These are phyloP conservation scores for Lytechinus pictus DNA, from an alignment of 35 echinoderm and acorn worm genomes.

Conservation along the genomic window DNA sequence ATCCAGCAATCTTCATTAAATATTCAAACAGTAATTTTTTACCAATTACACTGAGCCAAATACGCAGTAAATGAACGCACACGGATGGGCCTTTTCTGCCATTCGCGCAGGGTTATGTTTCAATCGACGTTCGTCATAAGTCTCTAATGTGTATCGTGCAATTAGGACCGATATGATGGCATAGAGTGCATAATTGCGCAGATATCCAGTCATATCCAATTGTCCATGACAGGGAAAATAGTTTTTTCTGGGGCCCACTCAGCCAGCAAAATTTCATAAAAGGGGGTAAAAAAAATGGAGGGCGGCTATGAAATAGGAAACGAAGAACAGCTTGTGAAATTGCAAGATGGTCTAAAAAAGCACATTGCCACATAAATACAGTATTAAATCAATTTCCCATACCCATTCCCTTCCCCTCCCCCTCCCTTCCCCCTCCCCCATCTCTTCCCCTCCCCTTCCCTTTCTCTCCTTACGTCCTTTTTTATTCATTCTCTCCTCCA, in stretches of 20 bases:
- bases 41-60: constrained; percentile 51
- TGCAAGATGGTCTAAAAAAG: not conserved
- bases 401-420: not conserved
- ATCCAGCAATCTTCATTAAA: constrained; percentile 40
- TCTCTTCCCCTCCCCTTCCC: not conserved
- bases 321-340: not conserved
- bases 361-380: not conserved
- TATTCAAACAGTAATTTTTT: constrained; percentile 57
- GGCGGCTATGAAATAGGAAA: not conserved
- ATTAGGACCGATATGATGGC: constrained; percentile 41
- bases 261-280: not conserved
- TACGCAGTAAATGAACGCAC: constrained; percentile 36
- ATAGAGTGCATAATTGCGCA: constrained; percentile 31
- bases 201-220: constrained; percentile 21
- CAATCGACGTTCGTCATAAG: constrained; percentile 22
- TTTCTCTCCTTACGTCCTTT: not conserved
- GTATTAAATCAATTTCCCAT: not conserved
- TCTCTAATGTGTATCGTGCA: constrained; percentile 32
- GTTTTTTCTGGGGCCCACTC: constrained; percentile 23
- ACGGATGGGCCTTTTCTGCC: constrained; percentile 26
- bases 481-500: not conserved
- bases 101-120: not conserved
- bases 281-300: not conserved
- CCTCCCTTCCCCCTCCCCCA: not conserved
- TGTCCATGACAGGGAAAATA: constrained; percentile 4